Percentiles rank a stretch among this genome's conserved stretches.
Evolutionary conservation across 2,113 vertebrate species (phyloP).

Genomic region (Colistium nudipinnis): DNA sequence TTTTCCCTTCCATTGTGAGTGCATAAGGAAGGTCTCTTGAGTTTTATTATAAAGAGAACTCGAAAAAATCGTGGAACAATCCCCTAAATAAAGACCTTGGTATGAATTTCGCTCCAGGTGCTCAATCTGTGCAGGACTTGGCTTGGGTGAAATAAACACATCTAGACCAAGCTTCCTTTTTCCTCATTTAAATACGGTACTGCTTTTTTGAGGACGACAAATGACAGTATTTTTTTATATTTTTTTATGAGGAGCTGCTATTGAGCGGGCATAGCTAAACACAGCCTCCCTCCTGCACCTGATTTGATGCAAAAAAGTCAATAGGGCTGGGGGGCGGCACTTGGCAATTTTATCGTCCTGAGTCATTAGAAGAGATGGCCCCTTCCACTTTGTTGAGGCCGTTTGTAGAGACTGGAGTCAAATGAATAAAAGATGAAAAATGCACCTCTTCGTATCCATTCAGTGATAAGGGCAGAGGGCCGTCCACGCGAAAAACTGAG

Average conservation of each 20-base stretch:
- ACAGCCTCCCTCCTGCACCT: conserved; percentile 15
- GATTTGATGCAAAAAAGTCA: conserved; percentile 44
- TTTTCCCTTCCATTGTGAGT: too few relatives aligned
- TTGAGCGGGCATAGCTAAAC: background rate
- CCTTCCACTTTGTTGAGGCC: conserved; percentile 42
- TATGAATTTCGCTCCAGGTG: too few relatives aligned
- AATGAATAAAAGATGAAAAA: background rate
- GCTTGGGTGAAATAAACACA: too few relatives aligned
- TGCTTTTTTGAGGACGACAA: conserved; percentile 20
- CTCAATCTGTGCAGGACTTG: too few relatives aligned
- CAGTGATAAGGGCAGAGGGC: background rate
- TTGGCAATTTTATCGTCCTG: conserved; percentile 59
- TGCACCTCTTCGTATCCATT: background rate
- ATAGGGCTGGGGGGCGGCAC: conserved; percentile 19
- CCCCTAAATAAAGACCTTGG: too few relatives aligned
- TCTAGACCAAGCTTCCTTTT: too few relatives aligned
- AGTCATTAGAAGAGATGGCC: conserved; percentile 50
- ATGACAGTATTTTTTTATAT: conserved; percentile 4
- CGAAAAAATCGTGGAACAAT: too few relatives aligned
- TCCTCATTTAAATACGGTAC: background rate
- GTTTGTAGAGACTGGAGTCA: conserved; percentile 2
- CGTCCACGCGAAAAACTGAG: conserved; percentile 2
- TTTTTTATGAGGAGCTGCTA: conserved; percentile 11
- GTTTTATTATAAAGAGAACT: too few relatives aligned
- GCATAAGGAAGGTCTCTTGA: too few relatives aligned